A percentile compares a stretch with the other conserved stretches of the same genome.
phyloP scores from a whole-genome alignment of 2,888 invertebrate genomes.

The Eledona agricola region DNA sequence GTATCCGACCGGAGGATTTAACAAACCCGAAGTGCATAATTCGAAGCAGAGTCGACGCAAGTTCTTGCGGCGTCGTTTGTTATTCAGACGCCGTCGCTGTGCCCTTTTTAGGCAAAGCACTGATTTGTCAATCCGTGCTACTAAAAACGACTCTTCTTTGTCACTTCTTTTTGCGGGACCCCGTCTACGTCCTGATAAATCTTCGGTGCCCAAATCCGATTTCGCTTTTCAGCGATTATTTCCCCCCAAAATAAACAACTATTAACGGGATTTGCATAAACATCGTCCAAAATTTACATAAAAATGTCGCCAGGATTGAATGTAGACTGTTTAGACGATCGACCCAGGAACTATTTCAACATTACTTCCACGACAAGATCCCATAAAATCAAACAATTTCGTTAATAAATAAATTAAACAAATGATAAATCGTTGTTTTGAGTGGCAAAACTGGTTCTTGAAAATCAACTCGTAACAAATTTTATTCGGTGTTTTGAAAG shows the following conservation, averaged over 20 bases:
- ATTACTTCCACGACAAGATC: too few relatives aligned
- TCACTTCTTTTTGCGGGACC: slow-evolving; percentile 47
- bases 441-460: too few relatives aligned
- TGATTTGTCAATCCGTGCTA: slow-evolving; percentile 51
- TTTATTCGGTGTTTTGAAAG: too few relatives aligned
- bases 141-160: slow-evolving; percentile 47
- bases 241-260: slow-evolving; percentile 25
- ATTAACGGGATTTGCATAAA: slow-evolving; percentile 35
- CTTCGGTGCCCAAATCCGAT: slow-evolving; percentile 1
- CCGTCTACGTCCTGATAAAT: slow-evolving; percentile 44
- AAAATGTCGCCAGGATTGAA: slow-evolving; percentile 34
- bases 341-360: slow-evolving; percentile 22
- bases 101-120: slow-evolving; percentile 49
- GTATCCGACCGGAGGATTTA: slow-evolving; percentile 33
- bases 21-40: slow-evolving; percentile 44
- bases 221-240: neutral
- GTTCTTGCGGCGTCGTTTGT: slow-evolving; percentile 50
- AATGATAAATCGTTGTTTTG: too few relatives aligned
- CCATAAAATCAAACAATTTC: too few relatives aligned
- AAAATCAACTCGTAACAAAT: slow-evolving; percentile 25
- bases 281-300: slow-evolving; percentile 34
- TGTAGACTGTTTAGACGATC: slow-evolving; percentile 25
- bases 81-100: slow-evolving; percentile 50
- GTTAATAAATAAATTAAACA: too few relatives aligned
- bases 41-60: slow-evolving; percentile 43